Base-by-base conservation (phyloP, 1,140 invertebrate species). In the Saccostrea cuccullata region DNA sequence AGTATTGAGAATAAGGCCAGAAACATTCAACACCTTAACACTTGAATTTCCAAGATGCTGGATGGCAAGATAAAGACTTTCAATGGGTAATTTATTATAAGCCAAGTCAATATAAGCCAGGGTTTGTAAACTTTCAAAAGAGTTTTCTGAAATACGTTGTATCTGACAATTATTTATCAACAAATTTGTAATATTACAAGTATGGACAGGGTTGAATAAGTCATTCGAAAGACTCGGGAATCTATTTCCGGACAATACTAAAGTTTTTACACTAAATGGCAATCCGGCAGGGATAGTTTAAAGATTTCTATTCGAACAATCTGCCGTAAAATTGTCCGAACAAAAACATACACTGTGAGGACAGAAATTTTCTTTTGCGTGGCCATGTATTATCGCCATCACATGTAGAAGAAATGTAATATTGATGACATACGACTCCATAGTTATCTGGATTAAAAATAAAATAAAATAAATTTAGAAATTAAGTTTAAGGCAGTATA, bases 11-110 rank as follows among this genome's bases (percentile, higher is more conserved):
- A 26, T 5, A 47, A 82, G 58, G 15, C 47, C n/a, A 12, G 70
- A 85, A 40, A 88, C 15, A 36, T 58, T 86, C 6, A 88, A 82
- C 55, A 60, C 56, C 26, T 20, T n/a, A 15, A 85, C 23, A 8
- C 3, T 26, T 8, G 84, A 85, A 20, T 73, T 13, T 55, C 70
- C 30, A 23, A 85, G 20, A 12, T 12, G 6, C 3, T 64, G 8
- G 36, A 82, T 58, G 36, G 26, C 55, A 47, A 40, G 15, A 55
- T 85, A 9, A 20, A 40, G 9, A 60, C n/a, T 6, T 40, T n/a
- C 2, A 0, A n/a, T 55, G 8, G 13, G 20, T 60, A 47, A 67
- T 15, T 20, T 47, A n/a, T 88, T 88, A 17, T 13, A 58, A 17
- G 64, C 56, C 20, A 88, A 12, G 23, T 88, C 84, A 4, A 88